Conservation (phyloP, 2,888 invertebrate species). For the Drosophila infuscata region DNA sequence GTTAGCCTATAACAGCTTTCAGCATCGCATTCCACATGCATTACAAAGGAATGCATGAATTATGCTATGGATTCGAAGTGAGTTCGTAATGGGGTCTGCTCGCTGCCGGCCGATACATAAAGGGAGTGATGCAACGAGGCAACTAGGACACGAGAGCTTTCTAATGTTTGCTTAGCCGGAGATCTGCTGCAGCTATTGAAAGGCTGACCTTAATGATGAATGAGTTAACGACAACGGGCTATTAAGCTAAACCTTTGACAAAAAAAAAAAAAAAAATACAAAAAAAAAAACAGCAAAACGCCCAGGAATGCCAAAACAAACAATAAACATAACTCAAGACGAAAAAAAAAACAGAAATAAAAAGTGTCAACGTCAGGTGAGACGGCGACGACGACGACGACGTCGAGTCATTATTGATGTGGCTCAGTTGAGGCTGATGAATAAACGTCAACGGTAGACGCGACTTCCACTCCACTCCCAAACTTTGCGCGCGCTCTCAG, state of each 20-base stretch:
- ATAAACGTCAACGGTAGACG: constrained; percentile 53
- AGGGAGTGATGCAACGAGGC: constrained; percentile 8
- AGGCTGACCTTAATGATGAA: constrained; percentile 69
- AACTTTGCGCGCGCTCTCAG: constrained; percentile 12
- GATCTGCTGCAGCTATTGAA: constrained; percentile 44
- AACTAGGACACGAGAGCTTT: constrained; percentile 37
- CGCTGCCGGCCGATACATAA: not conserved
- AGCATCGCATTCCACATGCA: not conserved
- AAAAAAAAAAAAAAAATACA: constrained; percentile 9
- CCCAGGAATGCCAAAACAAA: constrained; percentile 64
- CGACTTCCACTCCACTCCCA: constrained; percentile 33
- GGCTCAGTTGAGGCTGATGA: constrained; percentile 57
- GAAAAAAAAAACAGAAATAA: constrained; percentile 51
- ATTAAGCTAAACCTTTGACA: constrained; percentile 43
- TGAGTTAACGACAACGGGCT: constrained; percentile 51
- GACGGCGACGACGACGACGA: constrained; percentile 23
- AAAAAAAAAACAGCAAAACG: constrained; percentile 32
- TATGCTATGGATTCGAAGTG: not conserved
- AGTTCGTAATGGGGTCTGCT: not conserved
- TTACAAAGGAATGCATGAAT: not conserved
- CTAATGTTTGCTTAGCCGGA: constrained; percentile 11
- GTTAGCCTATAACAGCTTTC: not conserved
- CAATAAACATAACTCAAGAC: constrained; percentile 69
- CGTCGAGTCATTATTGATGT: constrained; percentile 62
- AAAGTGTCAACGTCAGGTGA: constrained; percentile 53